These are phyloP conservation scores for Podiceps cristatus DNA, from an alignment of 2,113 vertebrate genomes.

Conservation along the genomic window DNA sequence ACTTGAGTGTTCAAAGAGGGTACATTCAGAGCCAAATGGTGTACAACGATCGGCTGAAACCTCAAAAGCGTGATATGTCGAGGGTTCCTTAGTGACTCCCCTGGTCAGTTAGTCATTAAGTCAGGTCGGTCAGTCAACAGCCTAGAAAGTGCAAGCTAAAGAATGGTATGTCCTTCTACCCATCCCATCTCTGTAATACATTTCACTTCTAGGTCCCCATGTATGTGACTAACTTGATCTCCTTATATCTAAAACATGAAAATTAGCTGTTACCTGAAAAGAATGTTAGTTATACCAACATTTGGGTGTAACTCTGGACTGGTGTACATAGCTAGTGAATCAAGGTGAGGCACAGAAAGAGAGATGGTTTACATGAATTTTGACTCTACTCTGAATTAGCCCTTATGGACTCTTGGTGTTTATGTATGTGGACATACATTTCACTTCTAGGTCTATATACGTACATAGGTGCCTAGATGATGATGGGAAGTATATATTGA, in stretches of 20 bases:
- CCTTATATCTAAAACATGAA: neutral
- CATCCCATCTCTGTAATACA: neutral
- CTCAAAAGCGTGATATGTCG: neutral
- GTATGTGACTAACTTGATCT: neutral
- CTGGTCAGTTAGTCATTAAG: neutral
- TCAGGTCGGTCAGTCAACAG: too few relatives aligned
- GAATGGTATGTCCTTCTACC: neutral
- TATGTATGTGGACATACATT: neutral
- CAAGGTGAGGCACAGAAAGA: rapidly evolving
- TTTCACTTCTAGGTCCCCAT: neutral
- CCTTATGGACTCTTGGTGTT: neutral
- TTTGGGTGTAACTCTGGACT: neutral
- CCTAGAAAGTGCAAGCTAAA: neutral
- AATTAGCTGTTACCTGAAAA: neutral
- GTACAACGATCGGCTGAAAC: neutral
- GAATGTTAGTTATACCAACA: neutral
- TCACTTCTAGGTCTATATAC: neutral
- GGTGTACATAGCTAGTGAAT: neutral
- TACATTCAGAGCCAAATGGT: neutral
- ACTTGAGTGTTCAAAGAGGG: neutral
- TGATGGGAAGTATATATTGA: neutral
- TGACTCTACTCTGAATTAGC: neutral
- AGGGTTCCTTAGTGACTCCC: neutral
- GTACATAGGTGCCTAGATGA: neutral
- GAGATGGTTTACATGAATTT: neutral